Evolutionary conservation across 2,113 vertebrate genomes (phyloP), one percentile per base, ranked within the genome.

Genomic region (Thermophis baileyi): DNA sequence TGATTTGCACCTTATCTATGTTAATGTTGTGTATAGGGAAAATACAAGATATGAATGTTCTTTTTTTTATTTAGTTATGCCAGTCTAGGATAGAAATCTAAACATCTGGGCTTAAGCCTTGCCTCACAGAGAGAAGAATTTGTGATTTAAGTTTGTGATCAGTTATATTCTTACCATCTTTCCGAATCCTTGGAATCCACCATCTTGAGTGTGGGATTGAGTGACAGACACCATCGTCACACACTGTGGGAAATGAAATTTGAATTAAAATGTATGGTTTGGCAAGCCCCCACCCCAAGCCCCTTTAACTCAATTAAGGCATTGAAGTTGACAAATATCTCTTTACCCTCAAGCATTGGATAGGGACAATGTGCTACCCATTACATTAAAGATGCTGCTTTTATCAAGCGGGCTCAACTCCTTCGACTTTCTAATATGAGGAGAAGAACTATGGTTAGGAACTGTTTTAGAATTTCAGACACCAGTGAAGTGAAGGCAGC

Each of bases 101-200:
- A 30, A 44, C 5, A 46, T 44, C 50, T 47, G 47, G 24, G 24
- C 1, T 49, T 85, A 20, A 50, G 30, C 55, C 27, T 50, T 69
- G 14, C n/a, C 1, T 69, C 49, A 22, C 2, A 53, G 8, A 46
- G 46, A 86, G 44, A 46, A 50, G 11, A 16, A 20, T 60, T 85
- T 85, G 27, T 91, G 55, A 88, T 91, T 81, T 3, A 92, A n/a
- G 11, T 40, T 27, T 92, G 90, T n/a, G 10, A 91, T 27, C 46
- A 87, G 18, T 0, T 92, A 55, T 89, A 63, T 93, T 1, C 91
- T 93, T 96, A 97, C 97, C 97, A 63, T 97, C 96, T 47, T 97
- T 97, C 54, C 92, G 93, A 92, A 97, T 97, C 92, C 95, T 93
- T 94, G 87, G 91, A 54, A 96, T 95, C 94, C 95, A 96, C 89